These are phyloP conservation scores for Scomber scombrus DNA, from an alignment of 2,113 vertebrate genomes.

Conservation along the genomic window DNA sequence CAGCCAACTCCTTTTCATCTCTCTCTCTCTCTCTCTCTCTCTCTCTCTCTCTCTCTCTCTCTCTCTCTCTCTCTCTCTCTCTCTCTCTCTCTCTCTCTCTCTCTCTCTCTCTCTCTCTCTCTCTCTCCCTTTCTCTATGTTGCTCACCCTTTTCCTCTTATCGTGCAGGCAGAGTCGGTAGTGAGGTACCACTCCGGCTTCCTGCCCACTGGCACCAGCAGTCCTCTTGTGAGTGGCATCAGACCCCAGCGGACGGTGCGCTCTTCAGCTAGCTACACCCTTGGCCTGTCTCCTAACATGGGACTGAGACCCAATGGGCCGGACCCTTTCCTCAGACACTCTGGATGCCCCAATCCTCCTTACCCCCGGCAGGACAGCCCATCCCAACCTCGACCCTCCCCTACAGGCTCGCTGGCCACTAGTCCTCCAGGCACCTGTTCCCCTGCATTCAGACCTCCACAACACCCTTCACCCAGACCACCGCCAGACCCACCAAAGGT, in stretches of 20 bases:
- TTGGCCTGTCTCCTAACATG: constrained; percentile 86
- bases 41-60: constrained; percentile 32
- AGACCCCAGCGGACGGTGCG: constrained; percentile 82
- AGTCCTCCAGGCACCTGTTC: constrained; percentile 92
- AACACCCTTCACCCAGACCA: constrained; percentile 85
- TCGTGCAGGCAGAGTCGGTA: constrained; percentile 81
- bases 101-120: constrained; percentile 31
- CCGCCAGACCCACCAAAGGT: constrained; percentile 90
- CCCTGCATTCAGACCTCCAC: constrained; percentile 90
- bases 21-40: constrained; percentile 27
- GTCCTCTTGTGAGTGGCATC: constrained; percentile 80
- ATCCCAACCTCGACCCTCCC: constrained; percentile 90
- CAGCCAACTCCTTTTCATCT: constrained; percentile 57
- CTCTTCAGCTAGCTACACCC: constrained; percentile 86
- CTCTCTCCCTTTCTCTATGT: constrained; percentile 27
- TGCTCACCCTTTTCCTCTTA: constrained; percentile 34
- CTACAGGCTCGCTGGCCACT: constrained; percentile 91
- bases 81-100: constrained; percentile 26
- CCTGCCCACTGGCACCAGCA: constrained; percentile 84
- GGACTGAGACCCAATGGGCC: constrained; percentile 80
- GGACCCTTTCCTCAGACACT: constrained; percentile 83
- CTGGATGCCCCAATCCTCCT: constrained; percentile 81
- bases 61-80: constrained; percentile 36
- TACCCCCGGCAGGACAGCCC: constrained; percentile 87
- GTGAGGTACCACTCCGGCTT: constrained; percentile 83